phyloP scores from a whole-genome alignment of 2,113 vertebrate genomes.

The Pimephales promelas region DNA sequence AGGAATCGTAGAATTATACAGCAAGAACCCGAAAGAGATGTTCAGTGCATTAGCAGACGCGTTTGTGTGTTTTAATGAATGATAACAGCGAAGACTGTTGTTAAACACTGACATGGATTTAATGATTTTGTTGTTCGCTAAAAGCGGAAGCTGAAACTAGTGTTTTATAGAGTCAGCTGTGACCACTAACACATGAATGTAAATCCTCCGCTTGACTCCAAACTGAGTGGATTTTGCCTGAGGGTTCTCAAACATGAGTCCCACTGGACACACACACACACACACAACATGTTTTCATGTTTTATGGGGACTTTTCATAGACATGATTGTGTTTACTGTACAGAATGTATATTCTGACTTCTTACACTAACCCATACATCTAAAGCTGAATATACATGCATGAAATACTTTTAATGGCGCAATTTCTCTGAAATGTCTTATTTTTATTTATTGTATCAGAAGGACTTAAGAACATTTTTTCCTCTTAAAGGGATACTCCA shows the following conservation, averaged over 20 bases:
- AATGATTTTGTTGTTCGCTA: neutral
- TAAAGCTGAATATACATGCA: neutral
- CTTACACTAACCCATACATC: no score
- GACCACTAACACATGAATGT: slow-evolving; percentile 47
- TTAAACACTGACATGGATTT: neutral
- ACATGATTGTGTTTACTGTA: no score
- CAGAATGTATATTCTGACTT: no score
- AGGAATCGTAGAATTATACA: neutral
- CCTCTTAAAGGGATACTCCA: no score
- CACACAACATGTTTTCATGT: no score
- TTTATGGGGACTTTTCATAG: no score
- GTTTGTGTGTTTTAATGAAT: slow-evolving; percentile 4
- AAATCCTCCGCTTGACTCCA: slow-evolving; percentile 44
- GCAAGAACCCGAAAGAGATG: neutral
- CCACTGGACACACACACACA: slow-evolving; percentile 34
- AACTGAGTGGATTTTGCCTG: slow-evolving; percentile 49
- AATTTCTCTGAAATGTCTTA: neutral
- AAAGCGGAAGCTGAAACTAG: neutral
- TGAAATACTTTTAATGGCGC: neutral
- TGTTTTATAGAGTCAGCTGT: slow-evolving; percentile 25
- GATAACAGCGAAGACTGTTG: neutral
- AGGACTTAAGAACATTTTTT: no score
- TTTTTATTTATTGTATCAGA: neutral
- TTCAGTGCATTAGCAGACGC: neutral
- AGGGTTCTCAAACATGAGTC: slow-evolving; percentile 50